phyloP scores from a whole-genome alignment of 64 coral and sea anemone genomes.

The Pocillopora damicornis region DNA sequence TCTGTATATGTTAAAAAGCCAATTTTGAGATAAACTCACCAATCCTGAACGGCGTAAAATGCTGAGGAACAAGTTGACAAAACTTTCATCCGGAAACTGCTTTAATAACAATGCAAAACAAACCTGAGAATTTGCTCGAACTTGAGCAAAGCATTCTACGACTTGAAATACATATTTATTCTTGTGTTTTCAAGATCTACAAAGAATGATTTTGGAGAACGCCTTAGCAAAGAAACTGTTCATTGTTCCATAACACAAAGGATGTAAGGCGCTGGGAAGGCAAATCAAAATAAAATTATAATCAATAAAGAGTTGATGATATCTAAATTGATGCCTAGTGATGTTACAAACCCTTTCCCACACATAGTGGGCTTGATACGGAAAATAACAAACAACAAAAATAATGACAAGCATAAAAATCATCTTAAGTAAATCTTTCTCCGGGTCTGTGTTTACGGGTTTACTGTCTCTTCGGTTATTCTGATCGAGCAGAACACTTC shows the following conservation, averaged over 20 bases:
- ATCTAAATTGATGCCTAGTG: background rate
- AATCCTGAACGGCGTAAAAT: too few relatives aligned
- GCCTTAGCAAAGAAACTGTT: conserved; percentile 36
- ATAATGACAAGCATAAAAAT: background rate
- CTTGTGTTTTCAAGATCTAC: background rate
- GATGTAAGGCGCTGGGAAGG: conserved; percentile 71
- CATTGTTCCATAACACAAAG: conserved; percentile 89
- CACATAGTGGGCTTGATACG: conserved; percentile 48
- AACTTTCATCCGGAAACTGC: too few relatives aligned
- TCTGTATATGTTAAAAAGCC: too few relatives aligned
- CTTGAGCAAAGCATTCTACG: too few relatives aligned
- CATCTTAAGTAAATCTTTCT: too few relatives aligned
- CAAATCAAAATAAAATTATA: conserved; percentile 57
- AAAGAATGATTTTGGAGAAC: conserved; percentile 17
- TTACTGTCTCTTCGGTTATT: background rate
- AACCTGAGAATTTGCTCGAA: too few relatives aligned
- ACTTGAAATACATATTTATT: too few relatives aligned
- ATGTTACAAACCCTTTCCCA: background rate
- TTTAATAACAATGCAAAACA: too few relatives aligned
- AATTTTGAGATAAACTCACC: too few relatives aligned
- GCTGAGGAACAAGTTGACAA: too few relatives aligned
- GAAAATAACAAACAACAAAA: conserved; percentile 68
- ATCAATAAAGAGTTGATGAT: conserved; percentile 21
- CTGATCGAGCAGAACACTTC: too few relatives aligned
- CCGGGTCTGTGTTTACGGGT: too few relatives aligned